Conservation (phyloP, 2,797 vertebrate genomes). For the Rhinoraja longicauda region DNA sequence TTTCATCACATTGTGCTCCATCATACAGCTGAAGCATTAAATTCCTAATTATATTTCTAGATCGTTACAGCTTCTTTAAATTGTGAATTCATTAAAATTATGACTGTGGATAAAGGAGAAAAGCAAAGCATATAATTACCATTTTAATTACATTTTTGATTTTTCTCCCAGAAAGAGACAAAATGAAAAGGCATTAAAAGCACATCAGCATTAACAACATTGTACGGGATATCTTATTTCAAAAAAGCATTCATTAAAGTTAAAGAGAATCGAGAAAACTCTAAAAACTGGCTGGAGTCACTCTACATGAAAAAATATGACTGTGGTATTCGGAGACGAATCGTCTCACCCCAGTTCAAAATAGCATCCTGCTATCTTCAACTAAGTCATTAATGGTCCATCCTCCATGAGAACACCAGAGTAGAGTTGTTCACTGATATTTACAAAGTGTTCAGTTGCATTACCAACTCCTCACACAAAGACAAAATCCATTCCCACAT, state of each 20-base stretch:
- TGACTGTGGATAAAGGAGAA: conserved; percentile 12
- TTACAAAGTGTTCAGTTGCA: too few relatives aligned
- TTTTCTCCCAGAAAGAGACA: conserved; percentile 17
- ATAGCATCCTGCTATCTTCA: too few relatives aligned
- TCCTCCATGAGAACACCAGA: too few relatives aligned
- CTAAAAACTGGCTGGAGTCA: too few relatives aligned
- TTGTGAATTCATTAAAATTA: conserved; percentile 36
- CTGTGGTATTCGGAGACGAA: too few relatives aligned
- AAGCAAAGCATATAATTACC: conserved; percentile 29
- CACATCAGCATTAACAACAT: conserved; percentile 27
- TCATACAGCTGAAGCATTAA: conserved; percentile 31
- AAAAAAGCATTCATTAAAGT: background rate
- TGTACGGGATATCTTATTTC: background rate
- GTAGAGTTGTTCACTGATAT: too few relatives aligned
- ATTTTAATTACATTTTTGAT: conserved; percentile 35
- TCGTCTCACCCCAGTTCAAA: too few relatives aligned
- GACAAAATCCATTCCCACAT: too few relatives aligned
- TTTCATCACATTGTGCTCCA: conserved; percentile 8
- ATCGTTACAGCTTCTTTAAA: conserved; percentile 27
- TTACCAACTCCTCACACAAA: too few relatives aligned
- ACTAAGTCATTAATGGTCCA: too few relatives aligned
- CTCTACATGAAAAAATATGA: too few relatives aligned
- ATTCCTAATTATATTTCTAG: conserved; percentile 38
- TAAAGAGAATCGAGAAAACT: conserved; percentile 6
- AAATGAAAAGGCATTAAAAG: conserved; percentile 25